Evolutionary conservation across 2,113 vertebrate species (phyloP).

Genomic region (Cnemophilus loriae): DNA sequence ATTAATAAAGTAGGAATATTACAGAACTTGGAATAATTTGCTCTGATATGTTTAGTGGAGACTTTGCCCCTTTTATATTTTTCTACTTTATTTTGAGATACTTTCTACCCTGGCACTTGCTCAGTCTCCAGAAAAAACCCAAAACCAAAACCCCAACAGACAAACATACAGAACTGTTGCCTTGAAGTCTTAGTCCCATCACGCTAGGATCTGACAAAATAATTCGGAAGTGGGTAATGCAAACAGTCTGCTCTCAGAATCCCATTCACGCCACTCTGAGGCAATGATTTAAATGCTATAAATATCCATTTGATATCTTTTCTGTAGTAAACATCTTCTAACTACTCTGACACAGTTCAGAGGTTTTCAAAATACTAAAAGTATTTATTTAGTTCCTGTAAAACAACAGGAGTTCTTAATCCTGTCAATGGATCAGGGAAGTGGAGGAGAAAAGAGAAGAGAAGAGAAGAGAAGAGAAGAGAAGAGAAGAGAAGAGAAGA

Average conservation of each 20-base stretch:
- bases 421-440: conserved; percentile 28
- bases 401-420: conserved; percentile 63
- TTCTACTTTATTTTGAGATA: neutral
- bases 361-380: conserved; percentile 42
- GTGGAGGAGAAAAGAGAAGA: too few species aligned
- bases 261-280: neutral
- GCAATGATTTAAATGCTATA: conserved; percentile 38
- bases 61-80: neutral
- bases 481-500: neutral
- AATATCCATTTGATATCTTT: conserved; percentile 56
- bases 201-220: neutral
- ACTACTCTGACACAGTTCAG: conserved; percentile 32
- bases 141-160: neutral
- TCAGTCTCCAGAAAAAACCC: neutral
- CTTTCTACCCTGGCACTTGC: neutral
- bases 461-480: too few species aligned
- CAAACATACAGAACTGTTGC: neutral
- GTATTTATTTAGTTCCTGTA: conserved; percentile 60
- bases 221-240: neutral
- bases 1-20: neutral
- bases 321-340: conserved; percentile 37
- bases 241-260: conserved; percentile 9
- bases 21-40: neutral
- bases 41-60: neutral
- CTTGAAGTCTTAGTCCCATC: neutral